Percentiles rank a stretch among this genome's conserved stretches.
Conservation (phyloP, 2,113 vertebrate genomes). For the Thomomys bottae region DNA sequence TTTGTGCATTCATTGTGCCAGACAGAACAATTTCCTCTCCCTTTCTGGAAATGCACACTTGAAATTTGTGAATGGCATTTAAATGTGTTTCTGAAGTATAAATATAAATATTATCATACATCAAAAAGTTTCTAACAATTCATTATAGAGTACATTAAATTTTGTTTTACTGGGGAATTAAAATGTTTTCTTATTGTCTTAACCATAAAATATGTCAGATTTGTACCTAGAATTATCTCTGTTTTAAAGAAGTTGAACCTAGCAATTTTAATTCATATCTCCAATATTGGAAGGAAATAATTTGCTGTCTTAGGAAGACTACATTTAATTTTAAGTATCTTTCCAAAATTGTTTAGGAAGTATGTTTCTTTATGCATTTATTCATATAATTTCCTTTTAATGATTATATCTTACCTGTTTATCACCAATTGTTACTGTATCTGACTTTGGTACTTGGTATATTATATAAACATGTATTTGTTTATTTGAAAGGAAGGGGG, state of each 20-base stretch:
- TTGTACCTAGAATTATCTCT: slow-evolving; percentile 31
- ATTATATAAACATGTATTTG: too few species aligned
- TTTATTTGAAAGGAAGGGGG: too few species aligned
- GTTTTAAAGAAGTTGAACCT: neutral
- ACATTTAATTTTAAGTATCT: slow-evolving; percentile 46
- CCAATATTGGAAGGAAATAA: slow-evolving; percentile 17
- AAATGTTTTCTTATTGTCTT: slow-evolving; percentile 59
- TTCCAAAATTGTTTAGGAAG: neutral
- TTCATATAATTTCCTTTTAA: too few species aligned
- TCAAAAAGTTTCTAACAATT: slow-evolving; percentile 42
- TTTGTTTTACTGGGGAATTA: slow-evolving; percentile 61
- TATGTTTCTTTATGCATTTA: too few species aligned
- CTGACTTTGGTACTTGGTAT: too few species aligned
- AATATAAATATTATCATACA: slow-evolving; percentile 43
- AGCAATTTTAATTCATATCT: slow-evolving; percentile 35
- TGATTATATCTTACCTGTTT: too few species aligned
- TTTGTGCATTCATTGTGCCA: neutral
- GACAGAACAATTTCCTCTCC: neutral
- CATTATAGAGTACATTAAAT: slow-evolving; percentile 51
- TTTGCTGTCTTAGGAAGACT: neutral
- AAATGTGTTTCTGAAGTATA: neutral
- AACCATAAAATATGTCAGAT: slow-evolving; percentile 52
- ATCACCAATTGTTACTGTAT: too few species aligned
- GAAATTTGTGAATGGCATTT: neutral
- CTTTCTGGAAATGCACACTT: neutral